Base-by-base conservation (phyloP, 2,888 invertebrate genomes). In the Noctua janthe region DNA sequence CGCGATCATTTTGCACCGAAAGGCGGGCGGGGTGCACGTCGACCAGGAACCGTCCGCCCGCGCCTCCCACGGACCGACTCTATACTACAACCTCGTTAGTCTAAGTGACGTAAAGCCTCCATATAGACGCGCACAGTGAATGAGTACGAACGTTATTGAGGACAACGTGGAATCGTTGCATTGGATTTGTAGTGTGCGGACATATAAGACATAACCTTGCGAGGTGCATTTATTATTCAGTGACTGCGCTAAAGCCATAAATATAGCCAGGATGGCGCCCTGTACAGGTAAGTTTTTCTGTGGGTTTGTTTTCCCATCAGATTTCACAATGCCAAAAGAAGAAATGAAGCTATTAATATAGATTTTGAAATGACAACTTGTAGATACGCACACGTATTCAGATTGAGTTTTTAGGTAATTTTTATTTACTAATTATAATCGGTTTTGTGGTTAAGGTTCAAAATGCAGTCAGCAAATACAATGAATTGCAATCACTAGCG, bases 191-290 rank as follows among this genome's bases (percentile, higher is more conserved):
- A 90, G 91, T 92, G 92, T 87, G 89, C 88, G 86, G 90, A 92
- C 91, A 90, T 87, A 90, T 91, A 90, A 89, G 43, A 92, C 88
- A 93, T 94, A 96, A 95, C 95, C 95, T 96, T 95, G 95, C 90
- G 86, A 91, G 92, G 91, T 95, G 94, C 96, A 96, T 97, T 93
- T 94, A 96, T 96, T 95, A 97, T 97, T 96, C 96, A 97, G 96
- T 95, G 94, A 92, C 94, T 94, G 94, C 94, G 95, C 94, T 95
- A 87, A 87, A 82, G 76, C 71, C 39, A 49, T 91, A 93, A 91
- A 94, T 92, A 92, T 93, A 92, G 94, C 92, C 95, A 96, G 96
- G 96, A 97, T 97, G 97, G 97, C 96, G 96, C 93, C 94, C 92
- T 92, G 92, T 92, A 93, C 94, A 96, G 97, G 97, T 97, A 95